Base-by-base conservation (phyloP, 2,888 invertebrate species). In the Andrena chrysosceles region DNA sequence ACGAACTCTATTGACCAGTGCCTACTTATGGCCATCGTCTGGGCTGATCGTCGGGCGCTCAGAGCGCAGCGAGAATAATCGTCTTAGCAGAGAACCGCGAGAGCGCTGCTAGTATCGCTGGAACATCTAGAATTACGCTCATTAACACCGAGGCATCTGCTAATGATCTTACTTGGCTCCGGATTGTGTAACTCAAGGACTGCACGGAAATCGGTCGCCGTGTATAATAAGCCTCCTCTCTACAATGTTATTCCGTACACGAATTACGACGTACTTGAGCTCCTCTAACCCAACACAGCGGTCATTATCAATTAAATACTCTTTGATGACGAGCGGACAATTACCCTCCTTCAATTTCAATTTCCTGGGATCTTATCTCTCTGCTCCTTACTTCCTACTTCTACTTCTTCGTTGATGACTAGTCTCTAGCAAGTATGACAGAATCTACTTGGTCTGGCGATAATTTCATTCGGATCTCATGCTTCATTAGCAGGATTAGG, bases 121-220 rank as follows among this genome's bases (percentile, higher is more conserved):
- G 87, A 90, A 90, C 89, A 91, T 89, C 88, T 90, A 89, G 89
- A 92, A 92, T 93, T 91, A 91, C 90, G 91, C 91, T 93, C 90
- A 92, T 93, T 92, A 92, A 90, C 90, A 90, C 90, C 87, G 85
- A 90, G 89, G 91, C 91, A 92, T 92, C 91, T 89, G 91, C 91
- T 92, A 92, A 93, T 91, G 91, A 92, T 91, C 89, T 90, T 88
- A 89, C 91, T 92, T 90, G 91, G 90, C 90, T 90, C 85, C 85
- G 83, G 86, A 91, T 91, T 91, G 89, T 90, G 83, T 89, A 90
- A 91, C 89, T 90, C 92, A 91, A 92, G 91, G 92, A 90, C 90
- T 92, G 85, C 88, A 77, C 81, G 85, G 87, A 91, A 91, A 91
- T 91, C 89, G 87, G 88, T 85, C 88, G 85, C 80, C 83, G 82